These are phyloP conservation scores for Hypomecis punctinalis DNA, from an alignment of 2,888 invertebrate species.

Conservation along the genomic window DNA sequence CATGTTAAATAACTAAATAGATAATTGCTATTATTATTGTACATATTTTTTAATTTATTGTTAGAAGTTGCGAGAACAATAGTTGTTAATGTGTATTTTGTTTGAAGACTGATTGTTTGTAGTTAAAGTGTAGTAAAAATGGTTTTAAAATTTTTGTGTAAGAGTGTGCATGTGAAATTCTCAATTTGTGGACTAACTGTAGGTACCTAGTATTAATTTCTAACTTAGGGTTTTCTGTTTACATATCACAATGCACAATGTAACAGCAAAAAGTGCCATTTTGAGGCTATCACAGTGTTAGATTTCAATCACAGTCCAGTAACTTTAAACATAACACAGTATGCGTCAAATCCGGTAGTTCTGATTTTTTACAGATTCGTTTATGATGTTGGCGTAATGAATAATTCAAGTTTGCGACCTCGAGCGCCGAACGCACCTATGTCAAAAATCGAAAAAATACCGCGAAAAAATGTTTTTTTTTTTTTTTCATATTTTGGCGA, in stretches of 20 bases:
- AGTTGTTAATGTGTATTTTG: constrained; percentile 70
- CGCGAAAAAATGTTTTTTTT: too few species aligned
- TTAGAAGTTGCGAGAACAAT: constrained; percentile 58
- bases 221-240: neutral
- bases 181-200: neutral
- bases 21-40: constrained; percentile 47
- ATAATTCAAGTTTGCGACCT: too few species aligned
- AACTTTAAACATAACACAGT: too few species aligned
- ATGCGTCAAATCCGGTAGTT: too few species aligned
- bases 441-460: too few species aligned
- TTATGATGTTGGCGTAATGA: too few species aligned
- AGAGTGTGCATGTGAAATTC: constrained; percentile 21
- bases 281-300: neutral
- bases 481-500: too few species aligned
- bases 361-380: too few species aligned
- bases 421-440: too few species aligned
- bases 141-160: constrained; percentile 18
- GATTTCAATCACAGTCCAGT: neutral
- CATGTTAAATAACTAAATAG: constrained; percentile 32
- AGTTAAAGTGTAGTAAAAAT: constrained; percentile 35
- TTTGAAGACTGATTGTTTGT: constrained; percentile 82
- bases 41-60: constrained; percentile 64
- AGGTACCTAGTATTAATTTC: neutral
- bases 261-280: neutral
- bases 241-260: neutral